These are phyloP conservation scores for Neogale vison DNA, from an alignment of 2,113 vertebrate genomes.

Conservation along the genomic window DNA sequence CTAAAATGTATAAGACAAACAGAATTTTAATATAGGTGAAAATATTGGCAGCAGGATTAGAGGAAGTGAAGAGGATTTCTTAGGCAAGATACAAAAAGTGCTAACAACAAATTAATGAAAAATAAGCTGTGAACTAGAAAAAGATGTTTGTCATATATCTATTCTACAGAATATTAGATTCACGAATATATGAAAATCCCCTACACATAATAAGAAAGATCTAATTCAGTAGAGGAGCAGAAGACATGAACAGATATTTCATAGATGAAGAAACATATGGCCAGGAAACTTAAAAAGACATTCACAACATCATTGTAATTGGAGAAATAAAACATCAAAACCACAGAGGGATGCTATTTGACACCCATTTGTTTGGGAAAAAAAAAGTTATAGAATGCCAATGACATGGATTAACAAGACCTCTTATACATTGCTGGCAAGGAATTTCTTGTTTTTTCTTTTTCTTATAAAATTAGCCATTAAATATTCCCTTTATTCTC, in stretches of 20 bases:
- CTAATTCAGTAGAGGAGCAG: neutral
- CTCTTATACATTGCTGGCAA: neutral
- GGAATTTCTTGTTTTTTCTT: no score
- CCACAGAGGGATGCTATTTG: neutral
- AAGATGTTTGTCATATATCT: neutral
- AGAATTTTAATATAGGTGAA: neutral
- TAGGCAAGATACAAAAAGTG: constrained; percentile 28
- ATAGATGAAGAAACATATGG: constrained; percentile 4
- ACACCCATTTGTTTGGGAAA: neutral
- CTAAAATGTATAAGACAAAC: constrained; percentile 5
- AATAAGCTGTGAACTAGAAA: neutral
- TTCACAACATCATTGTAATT: neutral
- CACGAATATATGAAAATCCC: neutral
- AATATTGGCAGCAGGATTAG: neutral
- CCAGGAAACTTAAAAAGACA: neutral
- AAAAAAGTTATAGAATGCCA: neutral
- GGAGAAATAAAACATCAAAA: constrained; percentile 5
- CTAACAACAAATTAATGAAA: constrained; percentile 17
- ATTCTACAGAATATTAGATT: neutral
- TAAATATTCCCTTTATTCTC: neutral
- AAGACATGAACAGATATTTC: neutral
- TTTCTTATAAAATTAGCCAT: neutral
- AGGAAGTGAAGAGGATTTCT: neutral
- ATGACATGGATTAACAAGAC: neutral
- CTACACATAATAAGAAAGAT: neutral